Evolutionary conservation across 2,888 invertebrate species (phyloP).

Genomic region (Ormyrus thymus): DNA sequence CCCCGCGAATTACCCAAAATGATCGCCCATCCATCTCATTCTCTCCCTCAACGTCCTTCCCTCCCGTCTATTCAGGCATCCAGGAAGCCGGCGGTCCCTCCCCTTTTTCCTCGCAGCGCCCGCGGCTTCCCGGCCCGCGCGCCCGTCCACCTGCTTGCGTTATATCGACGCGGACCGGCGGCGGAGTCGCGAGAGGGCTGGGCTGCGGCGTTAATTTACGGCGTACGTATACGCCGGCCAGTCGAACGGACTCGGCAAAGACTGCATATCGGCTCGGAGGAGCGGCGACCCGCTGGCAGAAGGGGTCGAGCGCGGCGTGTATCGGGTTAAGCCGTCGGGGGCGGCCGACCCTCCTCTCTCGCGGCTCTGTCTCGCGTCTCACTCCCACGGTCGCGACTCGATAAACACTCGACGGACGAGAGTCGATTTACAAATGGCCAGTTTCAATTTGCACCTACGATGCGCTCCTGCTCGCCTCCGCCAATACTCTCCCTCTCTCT

Average conservation of each 20-base stretch:
- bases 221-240: neutral
- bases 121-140: neutral
- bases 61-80: slow-evolving; percentile 2
- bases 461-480: slow-evolving; percentile 4
- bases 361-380: slow-evolving; percentile 29
- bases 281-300: neutral
- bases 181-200: neutral
- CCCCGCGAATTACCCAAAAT: neutral
- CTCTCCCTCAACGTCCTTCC: neutral
- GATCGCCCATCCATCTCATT: slow-evolving; percentile 21
- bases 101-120: neutral
- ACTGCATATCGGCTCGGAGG: neutral
- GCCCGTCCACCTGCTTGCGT: neutral
- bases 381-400: slow-evolving; percentile 55
- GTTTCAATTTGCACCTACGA: slow-evolving; percentile 60
- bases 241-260: slow-evolving; percentile 1
- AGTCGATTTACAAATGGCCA: slow-evolving; percentile 66
- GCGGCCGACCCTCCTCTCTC: slow-evolving; percentile 2
- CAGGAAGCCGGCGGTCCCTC: neutral
- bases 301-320: slow-evolving; percentile 25
- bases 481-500: neutral
- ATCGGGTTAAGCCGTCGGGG: slow-evolving; percentile 42
- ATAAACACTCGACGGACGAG: slow-evolving; percentile 62
- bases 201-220: slow-evolving; percentile 49
- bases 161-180: neutral